Base-by-base conservation (phyloP, 1,140 invertebrate species). In the Hestina assimilis region DNA sequence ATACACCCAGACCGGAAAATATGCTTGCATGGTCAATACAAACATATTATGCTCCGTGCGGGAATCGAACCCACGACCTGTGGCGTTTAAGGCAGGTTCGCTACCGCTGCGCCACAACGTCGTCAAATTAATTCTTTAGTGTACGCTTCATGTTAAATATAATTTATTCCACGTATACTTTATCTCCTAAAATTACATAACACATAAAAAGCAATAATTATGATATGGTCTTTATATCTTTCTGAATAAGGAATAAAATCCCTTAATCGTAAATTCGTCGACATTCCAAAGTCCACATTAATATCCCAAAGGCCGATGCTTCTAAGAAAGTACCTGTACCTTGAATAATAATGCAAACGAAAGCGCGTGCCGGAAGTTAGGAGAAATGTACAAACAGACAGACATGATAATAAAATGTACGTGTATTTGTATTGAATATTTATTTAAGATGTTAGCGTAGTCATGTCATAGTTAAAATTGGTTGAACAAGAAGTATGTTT, bases 311-410 rank as follows among this genome's bases (percentile, higher is more conserved):
- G 20, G 42, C 17, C 31, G 17, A 55, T 58, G 9, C 38, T 68
- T 75, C 70, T 53, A 63, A 61, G 72, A 75, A 75, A 69, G 67
- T 66, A n/a, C 59, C 52, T 21, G 46, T 52, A 41, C 21, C 43
- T 52, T 62, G 72, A 76, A 77, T 79, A 68, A 75, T 60, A 77
- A 75, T 64, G 55, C 19, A 55, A 65, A 64, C 47, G 75, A 75
- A 75, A 77, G 56, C 55, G 41, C 54, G 55, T 43, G 66, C 65
- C 71, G 75, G 70, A 78, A 75, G 52, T 50, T 50, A 41, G 42
- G 59, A 54, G 63, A 58, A 58, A 58, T 51, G 47, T 42, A 60
- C 52, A 55, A 59, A 64, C 56, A 60, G 20, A 59, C 47, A 47
- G 19, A 53, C 45, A 46, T 35, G 21, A 46, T 29, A 46, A 38